Conservation (phyloP, 2,113 vertebrate genomes). For the Crotalus horridus region DNA sequence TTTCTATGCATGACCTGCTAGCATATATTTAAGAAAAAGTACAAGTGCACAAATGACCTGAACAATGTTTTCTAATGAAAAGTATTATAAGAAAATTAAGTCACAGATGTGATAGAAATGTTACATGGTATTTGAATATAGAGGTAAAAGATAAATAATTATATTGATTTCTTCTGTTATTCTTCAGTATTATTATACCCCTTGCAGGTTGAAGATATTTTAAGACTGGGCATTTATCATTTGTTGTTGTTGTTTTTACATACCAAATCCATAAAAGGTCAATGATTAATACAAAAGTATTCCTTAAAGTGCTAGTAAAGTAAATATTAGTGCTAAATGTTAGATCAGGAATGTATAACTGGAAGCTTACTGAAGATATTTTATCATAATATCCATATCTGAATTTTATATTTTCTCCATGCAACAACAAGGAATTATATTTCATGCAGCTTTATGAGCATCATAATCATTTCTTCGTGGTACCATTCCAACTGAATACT, state of each 20-base stretch:
- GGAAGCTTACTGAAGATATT: not conserved
- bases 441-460: not conserved
- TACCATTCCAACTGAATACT: not conserved
- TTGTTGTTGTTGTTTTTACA: not conserved
- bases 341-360: not conserved
- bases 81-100: conserved; percentile 7
- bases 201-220: not conserved
- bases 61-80: conserved; percentile 9
- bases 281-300: not conserved
- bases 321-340: not conserved
- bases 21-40: conserved; percentile 23
- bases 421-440: not conserved
- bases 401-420: not conserved
- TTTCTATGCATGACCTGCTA: not conserved
- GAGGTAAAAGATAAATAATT: conserved; percentile 12
- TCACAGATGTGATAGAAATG: not conserved
- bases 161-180: not conserved
- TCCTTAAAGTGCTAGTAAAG: not conserved
- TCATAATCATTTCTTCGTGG: not conserved
- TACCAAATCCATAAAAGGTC: not conserved
- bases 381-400: not conserved
- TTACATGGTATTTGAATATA: not conserved
- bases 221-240: not conserved
- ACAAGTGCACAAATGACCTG: not conserved
- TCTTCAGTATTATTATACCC: not conserved